These are phyloP conservation scores for Periophthalmodon schlosseri DNA, from an alignment of 2,113 vertebrate genomes.

Conservation along the genomic window DNA sequence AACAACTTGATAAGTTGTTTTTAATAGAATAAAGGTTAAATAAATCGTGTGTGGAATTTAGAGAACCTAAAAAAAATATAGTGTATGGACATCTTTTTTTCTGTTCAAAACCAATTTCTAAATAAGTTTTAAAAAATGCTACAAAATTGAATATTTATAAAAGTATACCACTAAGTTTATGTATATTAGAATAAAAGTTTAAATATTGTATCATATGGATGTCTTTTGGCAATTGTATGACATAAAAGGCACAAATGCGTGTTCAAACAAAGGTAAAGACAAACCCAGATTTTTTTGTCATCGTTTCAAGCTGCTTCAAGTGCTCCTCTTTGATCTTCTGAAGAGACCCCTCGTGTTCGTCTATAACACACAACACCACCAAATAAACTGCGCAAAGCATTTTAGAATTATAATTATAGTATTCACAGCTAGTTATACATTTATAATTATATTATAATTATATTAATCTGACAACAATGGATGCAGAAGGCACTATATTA, in stretches of 20 bases:
- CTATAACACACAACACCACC: conserved; percentile 45
- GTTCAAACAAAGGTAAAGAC: background rate
- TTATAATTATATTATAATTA: too few relatives aligned
- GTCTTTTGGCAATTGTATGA: background rate
- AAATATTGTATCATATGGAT: background rate
- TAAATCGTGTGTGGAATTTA: background rate
- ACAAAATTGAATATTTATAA: too few relatives aligned
- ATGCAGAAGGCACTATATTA: background rate
- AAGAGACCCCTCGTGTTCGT: conserved; percentile 66
- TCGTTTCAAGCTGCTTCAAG: conserved; percentile 48
- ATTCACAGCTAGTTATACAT: background rate
- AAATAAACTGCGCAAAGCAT: background rate
- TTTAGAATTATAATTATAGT: background rate
- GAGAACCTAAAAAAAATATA: background rate
- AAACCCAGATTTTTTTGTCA: conserved; percentile 55
- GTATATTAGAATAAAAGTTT: background rate
- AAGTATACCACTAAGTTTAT: too few relatives aligned
- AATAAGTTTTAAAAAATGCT: too few relatives aligned
- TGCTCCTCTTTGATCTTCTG: conserved; percentile 56
- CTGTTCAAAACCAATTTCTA: too few relatives aligned
- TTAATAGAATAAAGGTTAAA: too few relatives aligned
- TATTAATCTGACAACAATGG: too few relatives aligned
- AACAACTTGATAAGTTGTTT: background rate
- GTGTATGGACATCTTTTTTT: background rate
- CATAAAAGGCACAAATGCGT: background rate